Evolutionary conservation across 2,888 invertebrate species (phyloP).

Genomic region (Empis livida): DNA sequence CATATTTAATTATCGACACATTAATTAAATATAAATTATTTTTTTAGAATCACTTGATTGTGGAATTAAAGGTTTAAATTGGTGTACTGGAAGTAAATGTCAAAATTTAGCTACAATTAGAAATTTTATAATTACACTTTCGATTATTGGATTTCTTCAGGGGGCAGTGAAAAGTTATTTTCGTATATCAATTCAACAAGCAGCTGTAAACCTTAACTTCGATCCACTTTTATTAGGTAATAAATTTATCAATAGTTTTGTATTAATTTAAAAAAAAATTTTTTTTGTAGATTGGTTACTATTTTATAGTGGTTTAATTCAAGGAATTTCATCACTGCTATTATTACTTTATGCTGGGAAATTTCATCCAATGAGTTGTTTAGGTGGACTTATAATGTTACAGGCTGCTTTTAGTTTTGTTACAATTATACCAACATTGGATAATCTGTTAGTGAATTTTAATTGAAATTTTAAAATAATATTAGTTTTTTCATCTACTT

Average conservation of each 20-base stretch:
- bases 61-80: slow-evolving; percentile 37
- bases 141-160: slow-evolving; percentile 32
- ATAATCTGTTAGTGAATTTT: slow-evolving; percentile 30
- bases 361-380: slow-evolving; percentile 45
- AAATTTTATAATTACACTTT: slow-evolving; percentile 35
- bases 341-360: slow-evolving; percentile 46
- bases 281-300: slow-evolving; percentile 44
- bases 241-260: not conserved
- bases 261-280: not conserved
- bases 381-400: slow-evolving; percentile 41
- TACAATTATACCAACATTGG: slow-evolving; percentile 43
- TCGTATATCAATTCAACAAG: slow-evolving; percentile 38
- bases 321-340: slow-evolving; percentile 39
- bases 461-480: not conserved
- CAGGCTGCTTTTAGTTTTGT: slow-evolving; percentile 39
- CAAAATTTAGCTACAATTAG: slow-evolving; percentile 38
- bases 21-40: too few relatives aligned
- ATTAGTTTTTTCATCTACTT: not conserved
- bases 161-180: slow-evolving; percentile 39
- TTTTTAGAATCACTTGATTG: slow-evolving; percentile 37
- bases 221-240: slow-evolving; percentile 36
- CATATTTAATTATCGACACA: too few relatives aligned
- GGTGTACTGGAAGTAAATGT: slow-evolving; percentile 35
- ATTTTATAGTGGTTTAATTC: slow-evolving; percentile 41
- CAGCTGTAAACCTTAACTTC: slow-evolving; percentile 36